Conservation (phyloP, 2,888 invertebrate species). For the Gymnoscelis rufifasciata region DNA sequence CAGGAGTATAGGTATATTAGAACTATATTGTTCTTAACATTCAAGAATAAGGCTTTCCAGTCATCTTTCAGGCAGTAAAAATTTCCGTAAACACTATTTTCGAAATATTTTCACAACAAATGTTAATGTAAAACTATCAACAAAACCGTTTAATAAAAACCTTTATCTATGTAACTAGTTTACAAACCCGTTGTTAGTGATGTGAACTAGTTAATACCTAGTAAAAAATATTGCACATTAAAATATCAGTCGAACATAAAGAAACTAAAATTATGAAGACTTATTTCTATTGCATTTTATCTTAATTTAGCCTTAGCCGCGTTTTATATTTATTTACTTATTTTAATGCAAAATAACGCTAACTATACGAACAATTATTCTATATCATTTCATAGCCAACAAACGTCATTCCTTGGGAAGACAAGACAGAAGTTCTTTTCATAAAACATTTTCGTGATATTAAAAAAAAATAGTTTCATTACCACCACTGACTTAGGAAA, state of each 20-base stretch:
- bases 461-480: too few species aligned
- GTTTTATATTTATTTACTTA: conserved; percentile 13
- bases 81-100: conserved; percentile 3
- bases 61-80: conserved; percentile 11
- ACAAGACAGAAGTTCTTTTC: neutral
- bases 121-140: too few species aligned
- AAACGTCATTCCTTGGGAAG: neutral
- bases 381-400: conserved; percentile 9
- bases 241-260: conserved; percentile 16
- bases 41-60: neutral
- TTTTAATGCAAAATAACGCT: conserved; percentile 19
- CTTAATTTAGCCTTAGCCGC: conserved; percentile 19
- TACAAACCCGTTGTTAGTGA: too few species aligned
- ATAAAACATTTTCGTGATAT: too few species aligned
- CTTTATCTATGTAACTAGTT: neutral
- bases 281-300: conserved; percentile 8
- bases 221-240: neutral
- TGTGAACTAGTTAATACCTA: too few species aligned
- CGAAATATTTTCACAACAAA: neutral
- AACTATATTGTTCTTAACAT: conserved; percentile 8
- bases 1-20: neutral
- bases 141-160: too few species aligned
- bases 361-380: conserved; percentile 20
- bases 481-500: too few species aligned
- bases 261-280: neutral